Percentiles rank a stretch among this genome's conserved stretches.
Evolutionary conservation across 2,113 vertebrate species (phyloP).

Genomic region (Sinocyclocheilus maitianheensis): DNA sequence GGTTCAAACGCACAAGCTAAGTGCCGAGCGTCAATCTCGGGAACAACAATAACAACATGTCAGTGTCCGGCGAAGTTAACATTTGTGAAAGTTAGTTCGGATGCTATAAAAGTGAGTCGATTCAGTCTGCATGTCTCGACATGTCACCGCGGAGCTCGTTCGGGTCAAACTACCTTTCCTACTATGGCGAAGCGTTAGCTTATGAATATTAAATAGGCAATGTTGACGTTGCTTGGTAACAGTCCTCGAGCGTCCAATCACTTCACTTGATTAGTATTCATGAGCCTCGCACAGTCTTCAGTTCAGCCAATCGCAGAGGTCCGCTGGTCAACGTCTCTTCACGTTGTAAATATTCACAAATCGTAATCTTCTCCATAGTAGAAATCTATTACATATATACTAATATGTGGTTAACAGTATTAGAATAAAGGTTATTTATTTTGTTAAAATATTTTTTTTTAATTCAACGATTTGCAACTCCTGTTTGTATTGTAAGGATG

Average conservation of each 20-base stretch:
- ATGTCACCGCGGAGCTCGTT: constrained; percentile 25
- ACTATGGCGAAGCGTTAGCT: not conserved
- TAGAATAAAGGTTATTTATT: not conserved
- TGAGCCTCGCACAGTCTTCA: not conserved
- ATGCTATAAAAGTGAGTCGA: not conserved
- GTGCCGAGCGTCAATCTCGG: not conserved
- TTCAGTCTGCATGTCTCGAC: constrained; percentile 33
- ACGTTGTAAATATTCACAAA: not conserved
- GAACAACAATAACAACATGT: not conserved
- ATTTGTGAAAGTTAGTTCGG: not conserved
- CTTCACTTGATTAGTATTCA: not conserved
- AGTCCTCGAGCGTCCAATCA: not conserved
- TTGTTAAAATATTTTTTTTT: too few relatives aligned
- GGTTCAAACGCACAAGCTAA: not conserved
- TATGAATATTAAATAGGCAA: constrained; percentile 27
- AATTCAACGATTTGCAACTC: not conserved
- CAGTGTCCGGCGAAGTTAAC: not conserved
- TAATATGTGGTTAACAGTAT: not conserved
- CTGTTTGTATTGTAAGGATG: not conserved
- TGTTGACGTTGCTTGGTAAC: constrained; percentile 29
- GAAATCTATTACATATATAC: not conserved
- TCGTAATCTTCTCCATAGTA: not conserved
- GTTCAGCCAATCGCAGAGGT: not conserved
- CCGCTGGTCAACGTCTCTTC: not conserved
- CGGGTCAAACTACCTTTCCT: constrained; percentile 9